Conservation (phyloP, 2,888 invertebrate species). For the Lucinisca nassula region DNA sequence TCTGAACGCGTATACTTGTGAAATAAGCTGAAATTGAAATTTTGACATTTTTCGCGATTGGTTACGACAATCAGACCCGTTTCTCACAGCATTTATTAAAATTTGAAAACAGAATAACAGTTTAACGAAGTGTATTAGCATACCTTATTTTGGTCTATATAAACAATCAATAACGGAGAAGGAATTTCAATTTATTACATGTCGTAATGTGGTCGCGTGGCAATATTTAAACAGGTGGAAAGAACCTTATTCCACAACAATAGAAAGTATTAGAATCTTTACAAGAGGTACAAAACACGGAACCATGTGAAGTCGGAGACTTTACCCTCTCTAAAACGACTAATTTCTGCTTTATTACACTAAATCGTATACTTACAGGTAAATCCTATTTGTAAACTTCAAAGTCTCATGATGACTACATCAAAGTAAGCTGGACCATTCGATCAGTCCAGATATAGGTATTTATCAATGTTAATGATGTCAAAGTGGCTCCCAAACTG, state of each 20-base stretch:
- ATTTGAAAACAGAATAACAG: not conserved
- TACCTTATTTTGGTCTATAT: not conserved
- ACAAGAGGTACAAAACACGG: not conserved
- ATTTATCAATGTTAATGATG: not conserved
- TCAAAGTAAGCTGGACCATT: not conserved
- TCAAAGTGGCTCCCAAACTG: too few relatives aligned
- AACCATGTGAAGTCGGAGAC: not conserved
- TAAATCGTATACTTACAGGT: not conserved
- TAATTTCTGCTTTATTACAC: not conserved
- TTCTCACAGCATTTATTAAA: constrained; percentile 2
- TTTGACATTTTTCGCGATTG: not conserved
- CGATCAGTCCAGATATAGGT: not conserved
- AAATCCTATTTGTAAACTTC: not conserved
- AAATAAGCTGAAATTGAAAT: constrained; percentile 1
- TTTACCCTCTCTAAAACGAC: not conserved
- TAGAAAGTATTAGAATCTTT: not conserved
- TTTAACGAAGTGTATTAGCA: not conserved
- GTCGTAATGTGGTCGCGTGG: constrained; percentile 5
- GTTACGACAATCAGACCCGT: not conserved
- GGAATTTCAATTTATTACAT: constrained; percentile 3
- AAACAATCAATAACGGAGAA: not conserved
- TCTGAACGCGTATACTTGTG: not conserved
- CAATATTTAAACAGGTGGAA: not conserved
- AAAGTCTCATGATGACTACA: not conserved
- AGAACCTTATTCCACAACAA: not conserved